Base-by-base conservation (phyloP, 2,113 vertebrate genomes). In the Planiliza haematocheilus region DNA sequence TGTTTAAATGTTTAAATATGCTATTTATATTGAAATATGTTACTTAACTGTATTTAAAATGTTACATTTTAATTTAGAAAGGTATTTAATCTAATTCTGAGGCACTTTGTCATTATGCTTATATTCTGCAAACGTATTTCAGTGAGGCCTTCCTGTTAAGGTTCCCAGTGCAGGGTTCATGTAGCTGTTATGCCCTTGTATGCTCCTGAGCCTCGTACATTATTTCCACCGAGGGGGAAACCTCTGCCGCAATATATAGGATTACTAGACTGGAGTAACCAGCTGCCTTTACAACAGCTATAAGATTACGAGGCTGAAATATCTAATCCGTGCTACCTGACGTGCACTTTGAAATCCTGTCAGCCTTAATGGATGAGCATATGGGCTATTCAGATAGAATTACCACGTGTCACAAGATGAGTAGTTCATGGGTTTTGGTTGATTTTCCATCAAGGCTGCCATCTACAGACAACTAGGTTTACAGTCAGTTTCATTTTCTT, bases 201-300 rank as follows among this genome's bases (percentile, higher is more conserved):
- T 52, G 37, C 36, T 66, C 41, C 61, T 84, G 63, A 77, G 75
- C 57, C 63, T 68, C 66, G 74, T 62, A 62, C 30, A 62, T 38
- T 67, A 52, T 68, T 77, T 85, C 59, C 76, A 81, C 55, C 30
- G 17, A 68, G 59, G 39, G 51, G 43, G 71, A 30, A 30, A 81
- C 81, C 53, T 70, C 60, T 67, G 56, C 50, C 1, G 16, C 46
- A 41, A 81, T 79, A 88, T 89, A 85, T 86, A 89, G 81, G 79
- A 88, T 91, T 89, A 91, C 90, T 79, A 76, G 83, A 82, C 73
- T 84, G 68, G 83, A 86, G 79, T 79, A 84, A 86, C 81, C 74
- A 61, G 72, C 69, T 73, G 79, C 52, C 21, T 85, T 81, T 69
- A 84, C 83, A 63, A 68, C 76, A 41, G 78, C 75, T 81, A 86